These are phyloP conservation scores for Ichneumoninae sp. DNA, from an alignment of 2,888 invertebrate genomes.

Conservation along the genomic window DNA sequence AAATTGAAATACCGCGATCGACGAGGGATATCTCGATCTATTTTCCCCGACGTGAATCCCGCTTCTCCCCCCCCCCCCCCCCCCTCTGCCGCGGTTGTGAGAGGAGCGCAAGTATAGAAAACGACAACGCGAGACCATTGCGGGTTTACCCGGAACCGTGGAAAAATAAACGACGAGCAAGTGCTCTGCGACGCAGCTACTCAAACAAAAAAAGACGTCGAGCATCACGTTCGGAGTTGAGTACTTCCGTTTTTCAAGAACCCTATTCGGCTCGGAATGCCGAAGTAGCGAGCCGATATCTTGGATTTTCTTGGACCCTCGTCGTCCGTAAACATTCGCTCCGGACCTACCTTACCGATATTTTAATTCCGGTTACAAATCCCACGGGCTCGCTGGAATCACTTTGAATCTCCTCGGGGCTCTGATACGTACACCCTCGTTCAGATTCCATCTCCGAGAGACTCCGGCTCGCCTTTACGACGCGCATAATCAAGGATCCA, in stretches of 20 bases:
- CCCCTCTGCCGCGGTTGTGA: background rate
- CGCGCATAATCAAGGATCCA: constrained; percentile 55
- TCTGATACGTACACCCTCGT: background rate
- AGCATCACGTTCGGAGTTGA: background rate
- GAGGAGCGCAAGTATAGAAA: constrained; percentile 33
- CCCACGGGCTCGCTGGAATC: constrained; percentile 53
- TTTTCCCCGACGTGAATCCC: constrained; percentile 60
- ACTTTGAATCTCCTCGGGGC: constrained; percentile 49
- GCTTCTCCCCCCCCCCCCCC: background rate
- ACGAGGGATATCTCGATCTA: constrained; percentile 73
- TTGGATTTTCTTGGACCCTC: background rate
- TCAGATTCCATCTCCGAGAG: background rate
- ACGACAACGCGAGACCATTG: background rate
- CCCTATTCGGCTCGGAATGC: background rate
- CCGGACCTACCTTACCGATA: constrained; percentile 16
- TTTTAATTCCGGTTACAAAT: constrained; percentile 60
- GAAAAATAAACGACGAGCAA: background rate
- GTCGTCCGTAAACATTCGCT: background rate
- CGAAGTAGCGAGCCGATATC: no score
- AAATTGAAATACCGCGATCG: constrained; percentile 80
- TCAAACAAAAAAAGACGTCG: background rate
- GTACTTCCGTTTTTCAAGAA: background rate
- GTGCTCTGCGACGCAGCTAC: background rate
- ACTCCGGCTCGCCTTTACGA: constrained; percentile 32
- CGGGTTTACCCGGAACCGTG: background rate